Base-by-base conservation (phyloP, 2,888 invertebrate species). In the Amphipoea lucens region DNA sequence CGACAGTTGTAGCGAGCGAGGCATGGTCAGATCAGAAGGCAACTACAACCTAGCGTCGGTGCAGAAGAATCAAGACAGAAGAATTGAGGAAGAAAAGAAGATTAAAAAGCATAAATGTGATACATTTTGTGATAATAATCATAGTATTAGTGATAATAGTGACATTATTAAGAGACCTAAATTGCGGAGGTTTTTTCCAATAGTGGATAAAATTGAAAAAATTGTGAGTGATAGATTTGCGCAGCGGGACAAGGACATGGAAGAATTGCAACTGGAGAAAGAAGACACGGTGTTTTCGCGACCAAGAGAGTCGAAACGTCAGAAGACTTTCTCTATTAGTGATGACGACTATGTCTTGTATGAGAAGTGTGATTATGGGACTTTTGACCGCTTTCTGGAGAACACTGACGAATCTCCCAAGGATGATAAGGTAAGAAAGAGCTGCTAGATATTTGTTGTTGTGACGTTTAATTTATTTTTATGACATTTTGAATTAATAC, bases 51-150 rank as follows among this genome's bases (percentile, higher is more conserved):
- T 97, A 29, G 91, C 85, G 6, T 85, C 82, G 0, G 71, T 71
- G 57, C 51, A 86, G 65, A 82, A 81, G 74, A 89, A 71, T 70
- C 66, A 73, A 48, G 93, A 92, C 14, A 90, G 95, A 62, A 87
- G 94, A 69, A 94, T 93, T 51, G 94, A 94, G 6, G 94, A 93
- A 62, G 94, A 92, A 17, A 95, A 94, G 81, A 90, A 92, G 89
- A 90, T 94, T 83, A 95, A 96, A 89, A 96, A 96, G 95, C 96
- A 93, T 90, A 96, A 97, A 95, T 97, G 96, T 96, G 97, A 97
- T 96, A 96, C 79, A 69, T 65, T 79, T 82, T 89, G 89, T 89
- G 89, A 94, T 93, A 90, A 91, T 89, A 87, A 85, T 91, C 91
- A 87, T 93, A 91, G 89, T 93, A 90, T 94, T 86, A 86, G 81